These are phyloP conservation scores for Sminthurides aquaticus DNA, from an alignment of 2,888 invertebrate genomes.

Conservation along the genomic window DNA sequence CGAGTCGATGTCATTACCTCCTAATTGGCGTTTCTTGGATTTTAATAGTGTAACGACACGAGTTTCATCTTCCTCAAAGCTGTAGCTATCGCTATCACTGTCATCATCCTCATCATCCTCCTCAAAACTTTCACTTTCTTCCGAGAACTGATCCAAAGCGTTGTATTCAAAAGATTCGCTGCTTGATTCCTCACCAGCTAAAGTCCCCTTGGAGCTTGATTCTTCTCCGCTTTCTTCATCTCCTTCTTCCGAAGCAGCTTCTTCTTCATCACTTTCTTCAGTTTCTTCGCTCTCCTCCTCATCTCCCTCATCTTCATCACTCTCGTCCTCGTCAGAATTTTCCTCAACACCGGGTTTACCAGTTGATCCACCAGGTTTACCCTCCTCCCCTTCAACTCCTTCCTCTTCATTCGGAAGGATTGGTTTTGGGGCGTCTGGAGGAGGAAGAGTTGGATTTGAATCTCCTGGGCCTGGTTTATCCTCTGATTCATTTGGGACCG, in stretches of 20 bases:
- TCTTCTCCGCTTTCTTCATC: neutral
- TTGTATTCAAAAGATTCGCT: conserved; percentile 5
- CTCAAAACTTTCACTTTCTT: neutral
- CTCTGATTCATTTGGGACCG: neutral
- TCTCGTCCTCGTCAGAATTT: neutral
- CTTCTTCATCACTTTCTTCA: neutral
- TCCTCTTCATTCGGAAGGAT: neutral
- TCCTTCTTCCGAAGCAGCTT: conserved; percentile 1
- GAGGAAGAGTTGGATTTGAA: conserved; percentile 1
- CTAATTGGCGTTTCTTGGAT: neutral
- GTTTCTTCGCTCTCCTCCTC: neutral
- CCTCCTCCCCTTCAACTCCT: neutral
- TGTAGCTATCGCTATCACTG: neutral
- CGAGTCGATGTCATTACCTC: neutral
- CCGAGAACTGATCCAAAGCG: neutral
- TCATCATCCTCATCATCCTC: conserved; percentile 2
- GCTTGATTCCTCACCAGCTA: neutral
- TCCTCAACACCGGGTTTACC: neutral
- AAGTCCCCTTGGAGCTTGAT: neutral
- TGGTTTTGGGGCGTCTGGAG: neutral
- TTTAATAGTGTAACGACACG: neutral
- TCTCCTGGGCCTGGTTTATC: neutral
- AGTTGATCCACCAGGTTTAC: no score
- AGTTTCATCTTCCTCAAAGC: neutral
- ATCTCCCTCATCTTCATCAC: neutral